A percentile compares a stretch with the other conserved stretches of the same genome.
These are phyloP conservation scores for Diabrotica virgifera DNA, from an alignment of 1,140 invertebrate species.

Conservation along the genomic window DNA sequence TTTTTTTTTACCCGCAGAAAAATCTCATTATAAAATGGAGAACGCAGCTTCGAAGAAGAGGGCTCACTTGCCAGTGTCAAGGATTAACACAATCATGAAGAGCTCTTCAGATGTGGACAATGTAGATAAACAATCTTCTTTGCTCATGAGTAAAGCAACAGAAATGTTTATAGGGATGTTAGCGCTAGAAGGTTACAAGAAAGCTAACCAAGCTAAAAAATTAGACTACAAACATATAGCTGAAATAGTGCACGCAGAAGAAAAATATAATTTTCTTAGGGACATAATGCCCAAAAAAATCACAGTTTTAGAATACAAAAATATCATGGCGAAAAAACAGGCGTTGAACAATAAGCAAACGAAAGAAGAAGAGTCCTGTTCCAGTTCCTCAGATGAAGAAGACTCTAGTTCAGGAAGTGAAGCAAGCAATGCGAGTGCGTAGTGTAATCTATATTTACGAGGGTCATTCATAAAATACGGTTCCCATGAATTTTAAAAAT, in stretches of 20 bases:
- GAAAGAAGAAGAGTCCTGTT: conserved; percentile 15
- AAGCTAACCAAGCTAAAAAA: conserved; percentile 44
- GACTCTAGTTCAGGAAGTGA: conserved; percentile 25
- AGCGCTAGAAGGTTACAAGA: conserved; percentile 57
- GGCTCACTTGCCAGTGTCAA: conserved; percentile 59
- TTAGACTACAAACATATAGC: conserved; percentile 69
- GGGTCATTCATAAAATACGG: too few relatives aligned
- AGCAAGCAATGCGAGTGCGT: conserved; percentile 19
- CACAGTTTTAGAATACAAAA: conserved; percentile 63
- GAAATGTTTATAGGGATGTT: conserved; percentile 67
- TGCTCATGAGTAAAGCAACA: conserved; percentile 70
- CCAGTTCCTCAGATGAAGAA: conserved; percentile 25
- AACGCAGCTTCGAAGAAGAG: conserved; percentile 4
- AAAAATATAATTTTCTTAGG: conserved; percentile 63
- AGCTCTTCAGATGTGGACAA: conserved; percentile 78
- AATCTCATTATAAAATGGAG: background rate
- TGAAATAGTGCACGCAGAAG: conserved; percentile 63
- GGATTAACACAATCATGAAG: conserved; percentile 83
- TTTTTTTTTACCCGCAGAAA: too few relatives aligned
- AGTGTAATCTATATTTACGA: background rate
- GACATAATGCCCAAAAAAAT: conserved; percentile 73
- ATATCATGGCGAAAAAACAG: conserved; percentile 61
- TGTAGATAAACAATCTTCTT: conserved; percentile 71
- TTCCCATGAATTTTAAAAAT: too few relatives aligned
- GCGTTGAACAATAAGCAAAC: conserved; percentile 14